Conservation (phyloP, 1,140 invertebrate genomes). For the Drosophila ogumai region DNA sequence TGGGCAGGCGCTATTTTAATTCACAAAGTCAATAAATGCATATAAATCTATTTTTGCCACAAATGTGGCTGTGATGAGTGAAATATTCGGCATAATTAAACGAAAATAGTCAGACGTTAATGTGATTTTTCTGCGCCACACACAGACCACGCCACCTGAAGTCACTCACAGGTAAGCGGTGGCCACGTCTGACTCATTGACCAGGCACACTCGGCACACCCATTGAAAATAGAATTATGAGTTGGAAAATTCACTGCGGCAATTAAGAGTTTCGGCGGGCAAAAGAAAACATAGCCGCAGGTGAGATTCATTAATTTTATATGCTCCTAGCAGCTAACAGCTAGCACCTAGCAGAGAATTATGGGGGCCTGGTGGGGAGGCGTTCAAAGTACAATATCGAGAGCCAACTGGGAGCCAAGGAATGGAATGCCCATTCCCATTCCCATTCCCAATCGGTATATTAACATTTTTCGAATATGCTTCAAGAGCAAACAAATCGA, state of each 20-base stretch:
- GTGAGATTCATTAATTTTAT: constrained; percentile 75
- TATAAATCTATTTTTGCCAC: constrained; percentile 42
- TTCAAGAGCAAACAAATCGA: constrained; percentile 55
- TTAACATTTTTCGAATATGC: constrained; percentile 23
- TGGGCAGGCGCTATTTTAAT: constrained; percentile 28
- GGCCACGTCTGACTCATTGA: constrained; percentile 53
- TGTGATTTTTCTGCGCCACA: constrained; percentile 51
- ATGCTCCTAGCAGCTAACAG: constrained; percentile 13
- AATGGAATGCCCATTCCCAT: constrained; percentile 47
- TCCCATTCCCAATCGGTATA: constrained; percentile 10
- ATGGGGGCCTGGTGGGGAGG: constrained; percentile 28
- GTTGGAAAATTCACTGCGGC: constrained; percentile 49
- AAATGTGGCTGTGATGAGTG: constrained; percentile 47
- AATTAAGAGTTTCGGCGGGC: constrained; percentile 62
- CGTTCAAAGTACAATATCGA: constrained; percentile 58
- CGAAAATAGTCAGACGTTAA: constrained; percentile 63
- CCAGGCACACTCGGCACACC: constrained; percentile 22
- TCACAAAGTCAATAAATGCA: constrained; percentile 38
- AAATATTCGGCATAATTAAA: constrained; percentile 67
- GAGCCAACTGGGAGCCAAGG: constrained; percentile 34
- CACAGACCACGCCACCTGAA: constrained; percentile 26
- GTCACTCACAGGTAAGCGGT: constrained; percentile 49
- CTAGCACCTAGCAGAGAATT: constrained; percentile 15
- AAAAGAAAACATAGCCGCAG: constrained; percentile 58
- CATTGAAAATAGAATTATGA: constrained; percentile 48